Evolutionary conservation across 2,888 invertebrate genomes (phyloP).

Genomic region (Trisateles emortualis): DNA sequence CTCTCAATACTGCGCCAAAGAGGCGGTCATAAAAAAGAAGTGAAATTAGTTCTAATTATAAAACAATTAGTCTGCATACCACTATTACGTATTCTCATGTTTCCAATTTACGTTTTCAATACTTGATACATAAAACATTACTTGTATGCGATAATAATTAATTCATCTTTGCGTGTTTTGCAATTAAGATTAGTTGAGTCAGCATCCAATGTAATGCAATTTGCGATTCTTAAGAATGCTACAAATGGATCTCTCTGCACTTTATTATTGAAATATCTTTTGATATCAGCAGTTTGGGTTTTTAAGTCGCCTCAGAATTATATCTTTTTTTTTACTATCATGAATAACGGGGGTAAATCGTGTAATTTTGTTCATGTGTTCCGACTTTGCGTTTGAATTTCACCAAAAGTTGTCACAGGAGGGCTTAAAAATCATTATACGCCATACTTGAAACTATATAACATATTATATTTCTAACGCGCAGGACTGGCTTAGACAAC

Average conservation of each 20-base stretch:
- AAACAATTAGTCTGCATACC: slow-evolving; percentile 9
- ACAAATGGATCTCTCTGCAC: not conserved
- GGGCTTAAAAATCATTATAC: too few species aligned
- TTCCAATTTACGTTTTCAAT: slow-evolving; percentile 19
- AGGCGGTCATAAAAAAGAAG: not conserved
- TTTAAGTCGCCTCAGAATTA: not conserved
- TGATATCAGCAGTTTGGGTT: not conserved
- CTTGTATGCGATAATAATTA: slow-evolving; percentile 30
- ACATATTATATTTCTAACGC: too few species aligned
- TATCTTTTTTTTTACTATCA: too few species aligned
- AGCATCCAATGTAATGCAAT: slow-evolving; percentile 17
- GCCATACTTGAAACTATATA: too few species aligned
- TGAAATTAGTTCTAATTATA: slow-evolving; percentile 18
- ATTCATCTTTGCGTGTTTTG: slow-evolving; percentile 41
- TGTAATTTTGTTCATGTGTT: too few species aligned
- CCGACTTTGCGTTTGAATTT: too few species aligned
- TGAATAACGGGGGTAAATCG: too few species aligned
- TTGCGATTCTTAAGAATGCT: too few species aligned
- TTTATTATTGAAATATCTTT: not conserved
- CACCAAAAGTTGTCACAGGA: too few species aligned
- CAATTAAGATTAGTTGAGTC: slow-evolving; percentile 42
- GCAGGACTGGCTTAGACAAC: too few species aligned
- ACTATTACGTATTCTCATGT: slow-evolving; percentile 15
- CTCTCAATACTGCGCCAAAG: too few species aligned
- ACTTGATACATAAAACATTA: slow-evolving; percentile 18